phyloP scores from a whole-genome alignment of 2,888 invertebrate species.

The Tetrapedia diversipes region DNA sequence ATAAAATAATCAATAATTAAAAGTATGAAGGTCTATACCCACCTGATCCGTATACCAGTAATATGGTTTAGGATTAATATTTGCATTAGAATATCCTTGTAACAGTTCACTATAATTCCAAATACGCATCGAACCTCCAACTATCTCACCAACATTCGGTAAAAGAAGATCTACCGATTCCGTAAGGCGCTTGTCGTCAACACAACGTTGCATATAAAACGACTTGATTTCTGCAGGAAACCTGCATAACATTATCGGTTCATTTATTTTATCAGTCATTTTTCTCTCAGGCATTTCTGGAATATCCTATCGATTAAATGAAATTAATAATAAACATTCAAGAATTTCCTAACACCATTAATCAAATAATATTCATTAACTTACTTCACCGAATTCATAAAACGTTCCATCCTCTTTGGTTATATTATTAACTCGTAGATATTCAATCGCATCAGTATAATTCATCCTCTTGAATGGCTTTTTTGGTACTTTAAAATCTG shows the following conservation, averaged over 20 bases:
- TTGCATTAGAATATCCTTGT: constrained; percentile 93
- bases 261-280: constrained; percentile 98
- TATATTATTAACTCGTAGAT: constrained; percentile 94
- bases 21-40: constrained; percentile 57
- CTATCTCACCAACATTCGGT: constrained; percentile 99
- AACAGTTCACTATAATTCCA: constrained; percentile 93
- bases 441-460: constrained; percentile 96
- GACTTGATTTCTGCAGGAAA: constrained; percentile 98
- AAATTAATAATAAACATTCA: no score
- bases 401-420: constrained; percentile 98
- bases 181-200: constrained; percentile 93
- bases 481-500: constrained; percentile 92
- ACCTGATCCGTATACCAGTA: constrained; percentile 99
- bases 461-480: constrained; percentile 97
- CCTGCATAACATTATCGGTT: constrained; percentile 96
- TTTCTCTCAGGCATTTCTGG: constrained; percentile 99
- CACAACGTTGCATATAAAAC: constrained; percentile 98
- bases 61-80: constrained; percentile 96
- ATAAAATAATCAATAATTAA: not conserved
- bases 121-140: constrained; percentile 99
- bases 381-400: constrained; percentile 98
- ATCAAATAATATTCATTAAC: not conserved
- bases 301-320: constrained; percentile 89
- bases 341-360: no score
- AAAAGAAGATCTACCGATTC: constrained; percentile 98